Percentiles rank a stretch among this genome's conserved stretches.
Evolutionary conservation across 1,140 invertebrate genomes (phyloP).

Genomic region (Asobara japonica): DNA sequence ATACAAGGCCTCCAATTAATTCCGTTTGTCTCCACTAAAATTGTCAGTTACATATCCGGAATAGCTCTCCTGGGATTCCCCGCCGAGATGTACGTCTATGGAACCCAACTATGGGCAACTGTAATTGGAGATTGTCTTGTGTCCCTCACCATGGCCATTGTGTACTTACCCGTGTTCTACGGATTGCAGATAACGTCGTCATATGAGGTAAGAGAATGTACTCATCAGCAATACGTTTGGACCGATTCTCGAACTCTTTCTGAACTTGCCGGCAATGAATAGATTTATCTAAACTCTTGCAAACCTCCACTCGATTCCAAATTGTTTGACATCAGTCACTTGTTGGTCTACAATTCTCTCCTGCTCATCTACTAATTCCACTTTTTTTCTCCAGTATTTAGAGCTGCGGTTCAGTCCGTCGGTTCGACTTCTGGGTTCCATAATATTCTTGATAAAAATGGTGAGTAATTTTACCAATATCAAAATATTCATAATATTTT

Average conservation of each 20-base stretch:
- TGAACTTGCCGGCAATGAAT: too few relatives aligned
- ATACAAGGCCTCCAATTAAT: too few relatives aligned
- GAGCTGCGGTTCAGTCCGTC: conserved; percentile 74
- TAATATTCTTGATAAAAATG: conserved; percentile 74
- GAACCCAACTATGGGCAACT: conserved; percentile 80
- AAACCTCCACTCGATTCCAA: too few relatives aligned
- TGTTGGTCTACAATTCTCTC: too few relatives aligned
- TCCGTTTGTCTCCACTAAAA: too few relatives aligned
- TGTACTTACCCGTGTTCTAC: conserved; percentile 90
- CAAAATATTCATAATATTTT: too few relatives aligned
- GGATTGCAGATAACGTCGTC: conserved; percentile 83
- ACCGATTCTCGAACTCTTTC: too few relatives aligned
- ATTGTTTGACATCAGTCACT: too few relatives aligned
- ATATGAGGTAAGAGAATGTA: conserved; percentile 76
- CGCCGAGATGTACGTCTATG: conserved; percentile 91
- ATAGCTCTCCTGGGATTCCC: conserved; percentile 90
- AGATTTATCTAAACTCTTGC: too few relatives aligned
- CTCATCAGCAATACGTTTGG: too few relatives aligned
- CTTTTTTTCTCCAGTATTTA: conserved; percentile 72
- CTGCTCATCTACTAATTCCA: too few relatives aligned
- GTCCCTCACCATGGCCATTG: conserved; percentile 75
- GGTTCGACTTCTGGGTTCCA: conserved; percentile 73
- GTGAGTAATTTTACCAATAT: too few relatives aligned
- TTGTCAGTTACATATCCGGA: conserved; percentile 85
- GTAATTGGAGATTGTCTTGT: conserved; percentile 76